phyloP scores from a whole-genome alignment of 92 coral and sea anemone species.

The Zoanthus gigantus region DNA sequence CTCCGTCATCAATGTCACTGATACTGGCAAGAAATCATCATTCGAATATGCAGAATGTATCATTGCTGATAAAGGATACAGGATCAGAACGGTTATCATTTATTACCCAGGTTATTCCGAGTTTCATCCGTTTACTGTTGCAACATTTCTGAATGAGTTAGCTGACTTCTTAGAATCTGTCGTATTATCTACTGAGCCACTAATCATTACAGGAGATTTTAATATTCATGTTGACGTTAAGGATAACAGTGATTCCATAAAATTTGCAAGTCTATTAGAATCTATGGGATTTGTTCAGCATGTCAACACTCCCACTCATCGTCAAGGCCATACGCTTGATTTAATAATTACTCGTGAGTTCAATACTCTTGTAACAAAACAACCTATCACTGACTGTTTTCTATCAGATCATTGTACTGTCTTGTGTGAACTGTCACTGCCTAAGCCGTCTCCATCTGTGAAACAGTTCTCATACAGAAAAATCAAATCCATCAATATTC shows the following conservation, averaged over 20 bases:
- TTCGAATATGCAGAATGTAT: not conserved
- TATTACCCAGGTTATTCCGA: not conserved
- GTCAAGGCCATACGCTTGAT: too few species aligned
- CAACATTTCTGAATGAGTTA: not conserved
- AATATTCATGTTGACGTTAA: too few species aligned
- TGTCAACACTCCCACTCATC: not conserved
- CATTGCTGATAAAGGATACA: not conserved
- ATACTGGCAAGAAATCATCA: not conserved
- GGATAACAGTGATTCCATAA: not conserved
- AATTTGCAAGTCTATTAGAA: not conserved
- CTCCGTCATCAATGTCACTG: not conserved
- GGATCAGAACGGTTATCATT: not conserved
- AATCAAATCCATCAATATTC: not conserved
- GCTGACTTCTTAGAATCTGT: constrained; percentile 1
- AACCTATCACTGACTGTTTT: too few species aligned
- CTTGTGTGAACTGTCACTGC: too few species aligned
- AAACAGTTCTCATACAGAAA: not conserved
- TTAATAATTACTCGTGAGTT: not conserved
- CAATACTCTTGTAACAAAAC: not conserved
- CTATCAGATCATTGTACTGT: too few species aligned
- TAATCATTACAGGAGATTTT: too few species aligned
- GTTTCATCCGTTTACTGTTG: not conserved
- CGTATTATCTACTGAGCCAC: not conserved
- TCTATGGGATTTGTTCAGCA: not conserved
- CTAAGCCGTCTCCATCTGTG: too few species aligned